phyloP scores from a whole-genome alignment of 1,140 invertebrate species.

The Aphidius ervi region DNA sequence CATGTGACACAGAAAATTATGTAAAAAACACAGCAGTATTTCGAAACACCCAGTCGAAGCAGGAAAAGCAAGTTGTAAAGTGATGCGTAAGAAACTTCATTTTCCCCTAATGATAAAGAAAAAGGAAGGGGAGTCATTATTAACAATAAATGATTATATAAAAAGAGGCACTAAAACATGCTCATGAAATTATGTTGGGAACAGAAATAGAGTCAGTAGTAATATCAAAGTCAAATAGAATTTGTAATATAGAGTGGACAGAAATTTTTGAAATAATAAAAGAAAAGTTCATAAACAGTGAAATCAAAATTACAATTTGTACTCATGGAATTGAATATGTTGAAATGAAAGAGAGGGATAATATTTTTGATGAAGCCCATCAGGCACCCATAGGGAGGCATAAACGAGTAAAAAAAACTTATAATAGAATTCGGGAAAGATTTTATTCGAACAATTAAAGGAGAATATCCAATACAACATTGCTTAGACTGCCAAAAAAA shows the following conservation, averaged over 20 bases:
- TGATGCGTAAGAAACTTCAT: slow-evolving; percentile 8
- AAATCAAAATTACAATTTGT: slow-evolving; percentile 13
- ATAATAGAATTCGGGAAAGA: slow-evolving; percentile 5
- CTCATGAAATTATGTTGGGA: slow-evolving; percentile 1
- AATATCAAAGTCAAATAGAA: slow-evolving; percentile 9
- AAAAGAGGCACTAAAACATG: neutral
- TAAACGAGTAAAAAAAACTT: slow-evolving; percentile 7
- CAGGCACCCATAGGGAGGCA: slow-evolving; percentile 2
- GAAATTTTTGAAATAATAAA: neutral
- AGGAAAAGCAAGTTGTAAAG: no score
- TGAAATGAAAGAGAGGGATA: neutral
- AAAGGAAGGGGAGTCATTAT: slow-evolving; percentile 11
- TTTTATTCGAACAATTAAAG: slow-evolving; percentile 6
- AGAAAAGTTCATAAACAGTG: neutral
- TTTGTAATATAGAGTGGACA: slow-evolving; percentile 12
- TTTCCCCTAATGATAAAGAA: slow-evolving; percentile 8
- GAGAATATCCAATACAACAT: slow-evolving; percentile 5
- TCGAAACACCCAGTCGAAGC: no score
- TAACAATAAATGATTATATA: slow-evolving; percentile 5
- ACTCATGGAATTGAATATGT: neutral
- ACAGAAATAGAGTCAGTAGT: slow-evolving; percentile 3
- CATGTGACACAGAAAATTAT: no score
- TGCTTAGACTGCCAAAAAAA: slow-evolving; percentile 12
- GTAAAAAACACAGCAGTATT: no score
- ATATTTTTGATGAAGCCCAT: slow-evolving; percentile 4